Percentiles rank a stretch among this genome's conserved stretches.
phyloP scores from a whole-genome alignment of 2,888 invertebrate genomes.

The Drosophila rubida region DNA sequence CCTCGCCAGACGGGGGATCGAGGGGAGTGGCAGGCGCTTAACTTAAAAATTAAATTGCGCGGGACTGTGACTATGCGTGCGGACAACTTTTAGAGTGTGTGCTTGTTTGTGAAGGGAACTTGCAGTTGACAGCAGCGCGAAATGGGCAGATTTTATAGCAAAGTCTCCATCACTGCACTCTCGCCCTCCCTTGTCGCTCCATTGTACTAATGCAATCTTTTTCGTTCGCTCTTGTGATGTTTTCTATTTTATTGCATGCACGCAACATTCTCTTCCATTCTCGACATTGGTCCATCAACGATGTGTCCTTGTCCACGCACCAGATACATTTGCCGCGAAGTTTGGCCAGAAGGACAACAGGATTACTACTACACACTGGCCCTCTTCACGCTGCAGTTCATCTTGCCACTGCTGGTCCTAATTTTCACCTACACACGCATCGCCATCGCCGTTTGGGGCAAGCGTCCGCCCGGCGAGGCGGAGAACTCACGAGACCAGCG shows the following conservation, averaged over 20 bases:
- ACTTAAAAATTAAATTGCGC: constrained; percentile 25
- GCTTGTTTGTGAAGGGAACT: constrained; percentile 6
- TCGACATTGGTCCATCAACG: constrained; percentile 20
- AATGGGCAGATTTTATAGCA: constrained; percentile 26
- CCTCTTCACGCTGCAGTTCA: constrained; percentile 92
- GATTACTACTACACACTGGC: constrained; percentile 91
- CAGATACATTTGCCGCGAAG: constrained; percentile 90
- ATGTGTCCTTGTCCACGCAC: constrained; percentile 25
- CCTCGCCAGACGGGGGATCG: not conserved
- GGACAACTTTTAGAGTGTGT: constrained; percentile 17
- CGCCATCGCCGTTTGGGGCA: constrained; percentile 94
- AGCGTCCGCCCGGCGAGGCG: constrained; percentile 94
- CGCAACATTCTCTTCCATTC: constrained; percentile 12
- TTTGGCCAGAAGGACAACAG: constrained; percentile 88
- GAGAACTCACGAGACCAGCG: constrained; percentile 92
- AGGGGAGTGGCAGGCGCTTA: constrained; percentile 7
- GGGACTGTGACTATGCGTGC: constrained; percentile 21
- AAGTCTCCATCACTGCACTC: not conserved
- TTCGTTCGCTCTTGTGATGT: constrained; percentile 21
- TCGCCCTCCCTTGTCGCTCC: not conserved
- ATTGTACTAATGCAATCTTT: constrained; percentile 38
- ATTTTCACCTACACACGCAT: constrained; percentile 94
- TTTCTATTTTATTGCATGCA: constrained; percentile 42
- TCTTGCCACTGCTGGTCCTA: constrained; percentile 92
- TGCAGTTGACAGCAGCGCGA: constrained; percentile 44